Conservation (phyloP, 2,797 vertebrate species). For the Molossus molossus region DNA sequence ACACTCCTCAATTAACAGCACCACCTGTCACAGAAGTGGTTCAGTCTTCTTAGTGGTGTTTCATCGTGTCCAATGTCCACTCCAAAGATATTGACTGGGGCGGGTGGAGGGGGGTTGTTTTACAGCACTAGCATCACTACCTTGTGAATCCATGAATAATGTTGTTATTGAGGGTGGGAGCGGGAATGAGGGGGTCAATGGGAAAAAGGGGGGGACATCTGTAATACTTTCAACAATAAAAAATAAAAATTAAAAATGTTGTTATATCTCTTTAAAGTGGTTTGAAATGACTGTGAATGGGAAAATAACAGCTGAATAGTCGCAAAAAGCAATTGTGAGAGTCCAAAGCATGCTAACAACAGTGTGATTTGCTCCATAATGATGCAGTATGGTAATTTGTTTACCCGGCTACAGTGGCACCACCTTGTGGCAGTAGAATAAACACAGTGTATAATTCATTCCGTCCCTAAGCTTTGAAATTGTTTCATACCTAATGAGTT, state of each 20-base stretch:
- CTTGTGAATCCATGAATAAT: not conserved
- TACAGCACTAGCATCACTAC: not conserved
- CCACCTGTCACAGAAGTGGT: not conserved
- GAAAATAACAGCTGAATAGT: conserved; percentile 32
- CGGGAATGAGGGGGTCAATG: no score
- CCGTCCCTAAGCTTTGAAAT: not conserved
- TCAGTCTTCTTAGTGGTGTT: not conserved
- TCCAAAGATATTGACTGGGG: conserved; percentile 21
- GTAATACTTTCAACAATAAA: no score
- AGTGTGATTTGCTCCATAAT: not conserved
- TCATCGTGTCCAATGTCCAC: not conserved
- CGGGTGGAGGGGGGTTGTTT: not conserved
- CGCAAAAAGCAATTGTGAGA: conserved; percentile 9
- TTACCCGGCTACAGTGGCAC: not conserved
- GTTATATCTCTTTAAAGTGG: not conserved
- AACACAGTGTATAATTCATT: conserved; percentile 28
- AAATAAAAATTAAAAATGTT: not conserved
- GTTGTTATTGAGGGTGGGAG: not conserved
- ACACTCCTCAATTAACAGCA: not conserved
- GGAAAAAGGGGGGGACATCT: no score
- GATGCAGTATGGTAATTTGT: not conserved
- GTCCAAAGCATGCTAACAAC: not conserved
- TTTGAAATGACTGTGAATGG: not conserved
- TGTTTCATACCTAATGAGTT: not conserved
- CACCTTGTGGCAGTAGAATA: conserved; percentile 22